Evolutionary conservation across 2,888 invertebrate species (phyloP).

Genomic region (Diarsia dahlii): DNA sequence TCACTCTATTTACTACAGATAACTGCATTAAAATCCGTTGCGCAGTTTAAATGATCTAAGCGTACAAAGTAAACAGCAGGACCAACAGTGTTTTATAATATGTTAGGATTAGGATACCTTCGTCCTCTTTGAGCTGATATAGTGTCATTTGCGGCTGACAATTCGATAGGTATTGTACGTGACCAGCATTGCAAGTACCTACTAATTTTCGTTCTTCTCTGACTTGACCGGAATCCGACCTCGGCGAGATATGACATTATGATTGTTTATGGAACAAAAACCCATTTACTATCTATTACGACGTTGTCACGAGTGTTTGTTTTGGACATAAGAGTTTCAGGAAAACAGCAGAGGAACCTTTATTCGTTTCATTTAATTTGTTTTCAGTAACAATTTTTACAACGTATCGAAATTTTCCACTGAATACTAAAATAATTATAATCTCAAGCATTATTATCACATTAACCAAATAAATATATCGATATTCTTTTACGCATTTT

Average conservation of each 20-base stretch:
- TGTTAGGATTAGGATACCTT: not conserved
- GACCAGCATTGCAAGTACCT: not conserved
- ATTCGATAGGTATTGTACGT: constrained; percentile 1
- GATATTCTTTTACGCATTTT: not conserved
- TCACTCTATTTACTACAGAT: too few species aligned
- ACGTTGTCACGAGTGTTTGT: constrained; percentile 21
- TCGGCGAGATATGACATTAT: not conserved
- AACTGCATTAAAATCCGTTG: too few species aligned
- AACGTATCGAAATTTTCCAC: too few species aligned
- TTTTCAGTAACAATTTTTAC: too few species aligned
- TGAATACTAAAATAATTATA: too few species aligned
- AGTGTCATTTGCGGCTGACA: not conserved
- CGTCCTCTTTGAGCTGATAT: not conserved
- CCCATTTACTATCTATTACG: not conserved
- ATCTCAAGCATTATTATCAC: too few species aligned
- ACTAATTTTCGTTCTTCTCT: constrained; percentile 2
- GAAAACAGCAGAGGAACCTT: not conserved
- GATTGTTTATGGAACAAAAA: not conserved
- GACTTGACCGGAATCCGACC: not conserved
- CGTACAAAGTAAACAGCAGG: too few species aligned
- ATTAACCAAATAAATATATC: too few species aligned
- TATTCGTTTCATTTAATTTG: too few species aligned
- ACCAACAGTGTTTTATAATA: too few species aligned
- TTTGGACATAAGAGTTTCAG: not conserved
- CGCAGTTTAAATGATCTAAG: too few species aligned